Percentiles rank a stretch among this genome's conserved stretches.
Evolutionary conservation across 2,797 vertebrate species (phyloP).

Genomic region (Ctenopoma kingsleyae): DNA sequence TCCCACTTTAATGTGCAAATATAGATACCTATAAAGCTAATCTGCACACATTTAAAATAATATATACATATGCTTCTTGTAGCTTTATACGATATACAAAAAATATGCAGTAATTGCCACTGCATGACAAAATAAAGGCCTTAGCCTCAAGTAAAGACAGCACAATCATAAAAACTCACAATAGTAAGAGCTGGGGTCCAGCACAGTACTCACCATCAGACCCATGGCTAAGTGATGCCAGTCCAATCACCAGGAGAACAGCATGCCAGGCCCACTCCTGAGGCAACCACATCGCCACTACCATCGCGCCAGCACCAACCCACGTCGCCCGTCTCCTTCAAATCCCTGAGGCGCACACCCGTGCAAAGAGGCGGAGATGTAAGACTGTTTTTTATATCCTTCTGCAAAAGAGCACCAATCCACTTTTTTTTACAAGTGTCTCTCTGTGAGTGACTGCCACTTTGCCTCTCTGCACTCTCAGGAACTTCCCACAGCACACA

Average conservation of each 20-base stretch:
- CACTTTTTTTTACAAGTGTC: conserved; percentile 37
- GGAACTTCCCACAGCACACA: conserved; percentile 71
- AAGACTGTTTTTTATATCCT: conserved; percentile 52
- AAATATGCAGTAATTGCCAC: not conserved
- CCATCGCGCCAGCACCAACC: conserved; percentile 56
- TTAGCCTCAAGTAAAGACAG: not conserved
- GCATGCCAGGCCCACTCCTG: conserved; percentile 65
- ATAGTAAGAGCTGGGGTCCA: not conserved
- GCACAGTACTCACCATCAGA: conserved; percentile 77
- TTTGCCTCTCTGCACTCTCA: conserved; percentile 51
- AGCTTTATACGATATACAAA: not conserved
- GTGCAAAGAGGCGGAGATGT: conserved; percentile 47
- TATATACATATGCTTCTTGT: not conserved
- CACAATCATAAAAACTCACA: conserved; percentile 13
- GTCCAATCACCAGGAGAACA: conserved; percentile 72
- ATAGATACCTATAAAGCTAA: not conserved
- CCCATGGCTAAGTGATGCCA: conserved; percentile 63
- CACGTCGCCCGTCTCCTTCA: conserved; percentile 42
- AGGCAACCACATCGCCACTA: conserved; percentile 52
- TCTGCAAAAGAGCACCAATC: conserved; percentile 26
- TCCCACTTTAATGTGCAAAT: not conserved
- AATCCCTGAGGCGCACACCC: conserved; percentile 65
- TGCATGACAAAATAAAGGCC: not conserved
- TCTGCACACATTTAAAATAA: not conserved
- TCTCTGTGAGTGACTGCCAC: conserved; percentile 52